Conservation (phyloP, 2,888 invertebrate genomes). For the Pardosa pseudoannulata region DNA sequence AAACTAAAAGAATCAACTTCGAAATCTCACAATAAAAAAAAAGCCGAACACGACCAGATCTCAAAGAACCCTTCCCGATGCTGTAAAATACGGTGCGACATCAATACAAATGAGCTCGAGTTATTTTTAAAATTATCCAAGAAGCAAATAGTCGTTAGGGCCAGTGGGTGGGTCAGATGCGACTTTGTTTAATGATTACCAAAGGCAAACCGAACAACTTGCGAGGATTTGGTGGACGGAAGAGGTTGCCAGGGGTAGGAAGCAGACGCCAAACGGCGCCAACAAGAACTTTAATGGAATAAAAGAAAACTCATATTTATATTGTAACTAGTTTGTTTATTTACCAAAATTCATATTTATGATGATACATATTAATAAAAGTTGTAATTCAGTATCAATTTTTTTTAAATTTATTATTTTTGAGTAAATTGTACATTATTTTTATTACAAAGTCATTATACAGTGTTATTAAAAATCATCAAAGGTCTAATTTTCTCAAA, state of each 20-base stretch:
- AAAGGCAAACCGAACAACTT: constrained; percentile 39
- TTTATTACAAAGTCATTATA: no score
- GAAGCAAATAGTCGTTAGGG: constrained; percentile 63
- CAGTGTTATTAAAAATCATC: no score
- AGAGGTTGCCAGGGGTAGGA: constrained; percentile 35
- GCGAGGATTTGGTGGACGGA: constrained; percentile 54
- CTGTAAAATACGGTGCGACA: constrained; percentile 57
- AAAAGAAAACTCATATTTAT: background rate
- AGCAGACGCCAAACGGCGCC: constrained; percentile 52
- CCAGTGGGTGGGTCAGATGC: constrained; percentile 65
- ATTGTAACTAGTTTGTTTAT: no score
- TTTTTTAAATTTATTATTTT: no score
- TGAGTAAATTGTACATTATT: no score
- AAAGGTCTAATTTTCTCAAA: no score
- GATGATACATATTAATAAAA: no score
- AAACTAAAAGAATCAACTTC: constrained; percentile 25
- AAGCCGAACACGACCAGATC: constrained; percentile 49
- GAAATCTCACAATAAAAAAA: background rate
- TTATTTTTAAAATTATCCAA: constrained; percentile 67
- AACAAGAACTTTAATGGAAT: no score
- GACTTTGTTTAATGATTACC: constrained; percentile 69
- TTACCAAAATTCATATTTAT: no score
- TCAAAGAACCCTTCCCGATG: constrained; percentile 53
- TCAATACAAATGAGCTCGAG: constrained; percentile 64
- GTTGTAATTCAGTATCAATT: no score